These are phyloP conservation scores for Motacilla alba DNA, from an alignment of 2,113 vertebrate genomes.

Conservation along the genomic window DNA sequence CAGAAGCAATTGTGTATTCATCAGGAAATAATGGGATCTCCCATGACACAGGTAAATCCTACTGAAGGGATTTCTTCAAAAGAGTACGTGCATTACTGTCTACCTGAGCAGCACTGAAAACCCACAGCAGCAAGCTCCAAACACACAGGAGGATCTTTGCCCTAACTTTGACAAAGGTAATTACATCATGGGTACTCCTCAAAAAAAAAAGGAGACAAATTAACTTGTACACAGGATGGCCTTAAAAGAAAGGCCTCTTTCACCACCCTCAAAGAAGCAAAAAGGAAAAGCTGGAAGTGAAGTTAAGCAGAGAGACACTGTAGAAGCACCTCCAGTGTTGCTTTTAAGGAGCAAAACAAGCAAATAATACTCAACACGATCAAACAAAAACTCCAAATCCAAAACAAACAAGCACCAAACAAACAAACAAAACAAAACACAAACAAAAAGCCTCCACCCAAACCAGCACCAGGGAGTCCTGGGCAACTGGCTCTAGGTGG, in stretches of 20 bases:
- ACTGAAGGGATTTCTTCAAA: not conserved
- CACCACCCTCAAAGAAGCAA: not conserved
- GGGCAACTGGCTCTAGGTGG: not conserved
- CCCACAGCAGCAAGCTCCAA: not conserved
- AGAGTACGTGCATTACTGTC: not conserved
- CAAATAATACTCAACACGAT: not conserved
- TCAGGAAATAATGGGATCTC: not conserved
- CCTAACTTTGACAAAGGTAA: not conserved
- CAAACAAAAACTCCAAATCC: not conserved
- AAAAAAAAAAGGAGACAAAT: not conserved
- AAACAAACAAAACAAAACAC: not conserved
- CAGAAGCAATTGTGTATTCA: not conserved
- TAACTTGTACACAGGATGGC: not conserved
- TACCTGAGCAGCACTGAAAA: not conserved
- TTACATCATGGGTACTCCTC: not conserved
- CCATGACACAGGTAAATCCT: not conserved
- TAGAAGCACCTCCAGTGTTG: not conserved
- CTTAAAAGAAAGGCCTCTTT: not conserved
- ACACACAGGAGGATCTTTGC: not conserved
- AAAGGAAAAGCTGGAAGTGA: not conserved
- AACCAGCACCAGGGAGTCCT: not conserved
- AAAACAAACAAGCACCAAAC: not conserved
- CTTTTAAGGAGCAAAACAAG: not conserved
- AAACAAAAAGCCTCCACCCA: not conserved
- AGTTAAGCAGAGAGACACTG: not conserved